Base-by-base conservation (phyloP, 2,888 invertebrate genomes). In the Listrodromus nycthemerus region DNA sequence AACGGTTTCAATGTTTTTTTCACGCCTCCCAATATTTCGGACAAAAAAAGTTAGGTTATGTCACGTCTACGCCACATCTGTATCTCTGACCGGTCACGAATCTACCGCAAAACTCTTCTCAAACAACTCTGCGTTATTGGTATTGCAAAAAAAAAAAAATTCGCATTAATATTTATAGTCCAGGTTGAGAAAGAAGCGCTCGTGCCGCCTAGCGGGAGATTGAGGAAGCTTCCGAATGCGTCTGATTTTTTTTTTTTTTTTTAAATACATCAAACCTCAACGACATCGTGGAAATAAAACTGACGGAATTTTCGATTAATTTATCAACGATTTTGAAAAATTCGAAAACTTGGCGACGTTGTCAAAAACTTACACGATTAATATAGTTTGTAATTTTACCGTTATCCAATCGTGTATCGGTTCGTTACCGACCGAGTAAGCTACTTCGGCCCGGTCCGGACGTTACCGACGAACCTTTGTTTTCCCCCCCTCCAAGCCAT, bases 361-460 rank as follows among this genome's bases (percentile, higher is more conserved):
- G 52, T 58, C 19, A 21, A 69, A 19, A 83, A 65, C 19, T 55
- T 27, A 33, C 24, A 67, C 30, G 33, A 58, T 45, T 33, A 7
- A 7, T 8, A 33, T 33, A 37, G 37, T 10, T 10, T 10, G 37
- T 45, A 67, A n/a, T 37, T 30, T 63, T 33, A 13, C 63, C 73
- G 13, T 76, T 73, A 37, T 75, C 61, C 73, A 83, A 83, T 83
- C 84, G 66, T 45, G 45, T 27, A 80, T 52, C 55, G 48, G 74
- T 79, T 84, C 77, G 74, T 80, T 80, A 80, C 73, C 71, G 67
- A 77, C 73, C 52, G 82, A 77, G 63, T 78, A 71, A 77, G 80
- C 83, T 61, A 80, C 67, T 76, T 80, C 45, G 52, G 73, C 73
- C 73, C 61, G 63, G 61, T 63, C 45, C 30, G n/a, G 37, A 74